Evolutionary conservation across 2,888 invertebrate species (phyloP).

Genomic region (Gortyna flavago): DNA sequence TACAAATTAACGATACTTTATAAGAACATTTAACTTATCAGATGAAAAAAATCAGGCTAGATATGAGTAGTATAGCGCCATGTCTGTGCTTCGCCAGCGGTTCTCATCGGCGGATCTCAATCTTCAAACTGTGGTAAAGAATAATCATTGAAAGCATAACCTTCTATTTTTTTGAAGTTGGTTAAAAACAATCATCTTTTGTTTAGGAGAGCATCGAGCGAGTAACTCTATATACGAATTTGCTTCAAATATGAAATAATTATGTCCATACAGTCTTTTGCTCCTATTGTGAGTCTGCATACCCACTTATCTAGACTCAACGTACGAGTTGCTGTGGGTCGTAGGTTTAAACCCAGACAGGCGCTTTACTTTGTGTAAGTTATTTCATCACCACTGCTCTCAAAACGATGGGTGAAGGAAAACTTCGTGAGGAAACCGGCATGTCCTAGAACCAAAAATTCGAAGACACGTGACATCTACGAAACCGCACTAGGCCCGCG

Average conservation of each 20-base stretch:
- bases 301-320: too few relatives aligned
- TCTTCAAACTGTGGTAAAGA: neutral
- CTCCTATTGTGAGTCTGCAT: neutral
- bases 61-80: too few relatives aligned
- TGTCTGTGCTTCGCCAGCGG: neutral
- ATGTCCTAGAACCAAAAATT: too few relatives aligned
- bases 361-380: too few relatives aligned
- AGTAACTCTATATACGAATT: neutral
- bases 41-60: neutral
- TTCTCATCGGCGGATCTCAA: neutral
- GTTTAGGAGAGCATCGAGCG: neutral
- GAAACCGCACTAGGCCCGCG: too few relatives aligned
- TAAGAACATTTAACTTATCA: neutral
- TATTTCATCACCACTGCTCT: too few relatives aligned
- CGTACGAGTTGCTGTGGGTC: too few relatives aligned
- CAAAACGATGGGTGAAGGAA: too few relatives aligned
- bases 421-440: too few relatives aligned
- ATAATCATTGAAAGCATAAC: neutral
- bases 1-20: neutral
- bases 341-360: too few relatives aligned
- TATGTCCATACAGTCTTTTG: neutral
- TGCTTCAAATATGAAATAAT: neutral
- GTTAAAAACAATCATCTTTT: neutral
- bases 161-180: neutral
- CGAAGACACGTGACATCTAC: too few relatives aligned